Percentiles rank a stretch among this genome's conserved stretches.
Evolutionary conservation across 2,888 invertebrate genomes (phyloP).

Genomic region (Heliconius cydno): DNA sequence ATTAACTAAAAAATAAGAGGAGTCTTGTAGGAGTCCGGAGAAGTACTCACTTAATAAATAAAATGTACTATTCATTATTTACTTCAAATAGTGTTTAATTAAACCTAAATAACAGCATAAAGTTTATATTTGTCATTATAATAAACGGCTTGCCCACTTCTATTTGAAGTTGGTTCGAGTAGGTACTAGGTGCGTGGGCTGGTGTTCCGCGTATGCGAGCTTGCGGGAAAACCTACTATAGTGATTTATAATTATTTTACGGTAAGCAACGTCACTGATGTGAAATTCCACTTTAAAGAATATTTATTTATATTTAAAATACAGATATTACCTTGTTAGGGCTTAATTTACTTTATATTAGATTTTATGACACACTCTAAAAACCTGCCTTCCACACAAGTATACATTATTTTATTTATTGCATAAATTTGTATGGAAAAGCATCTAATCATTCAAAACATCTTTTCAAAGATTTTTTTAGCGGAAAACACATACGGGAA

Average conservation of each 20-base stretch:
- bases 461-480: too few species aligned
- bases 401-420: too few species aligned
- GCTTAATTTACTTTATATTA: neutral
- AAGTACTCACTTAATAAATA: neutral
- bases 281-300: neutral
- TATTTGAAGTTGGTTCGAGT: constrained; percentile 4
- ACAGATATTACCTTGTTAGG: neutral
- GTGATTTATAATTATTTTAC: neutral
- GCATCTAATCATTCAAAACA: neutral
- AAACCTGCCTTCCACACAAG: too few species aligned
- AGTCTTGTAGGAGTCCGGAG: too few species aligned
- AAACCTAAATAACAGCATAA: constrained; percentile 4
- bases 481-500: too few species aligned
- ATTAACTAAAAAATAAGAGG: too few species aligned
- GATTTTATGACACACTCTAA: too few species aligned
- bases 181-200: constrained; percentile 5
- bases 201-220: constrained; percentile 11
- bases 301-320: neutral
- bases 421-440: neutral
- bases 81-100: constrained; percentile 22
- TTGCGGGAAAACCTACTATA: constrained; percentile 17
- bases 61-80: neutral
- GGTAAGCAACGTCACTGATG: neutral
- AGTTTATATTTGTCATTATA: constrained; percentile 20
- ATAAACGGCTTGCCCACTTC: constrained; percentile 17